These are phyloP conservation scores for Leptura quadrifasciata DNA, from an alignment of 2,888 invertebrate genomes.

Conservation along the genomic window DNA sequence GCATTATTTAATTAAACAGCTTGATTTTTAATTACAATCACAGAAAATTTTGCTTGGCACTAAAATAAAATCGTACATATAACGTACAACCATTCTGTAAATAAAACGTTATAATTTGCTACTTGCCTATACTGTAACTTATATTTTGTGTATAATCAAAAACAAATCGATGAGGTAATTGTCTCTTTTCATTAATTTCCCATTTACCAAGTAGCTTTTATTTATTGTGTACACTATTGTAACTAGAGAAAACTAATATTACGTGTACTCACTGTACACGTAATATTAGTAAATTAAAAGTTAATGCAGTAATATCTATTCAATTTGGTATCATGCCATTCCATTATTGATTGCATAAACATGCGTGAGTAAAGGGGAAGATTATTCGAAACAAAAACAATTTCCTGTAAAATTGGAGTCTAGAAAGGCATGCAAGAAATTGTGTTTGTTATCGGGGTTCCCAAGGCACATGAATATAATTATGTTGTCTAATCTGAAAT, in stretches of 20 bases:
- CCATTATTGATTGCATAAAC: slow-evolving; percentile 45
- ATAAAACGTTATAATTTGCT: no score
- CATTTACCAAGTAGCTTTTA: no score
- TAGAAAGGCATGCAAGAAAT: slow-evolving; percentile 59
- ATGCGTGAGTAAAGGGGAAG: slow-evolving; percentile 57
- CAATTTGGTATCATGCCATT: slow-evolving; percentile 26
- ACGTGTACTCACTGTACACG: no score
- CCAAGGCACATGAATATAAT: slow-evolving; percentile 63
- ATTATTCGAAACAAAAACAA: slow-evolving; percentile 59
- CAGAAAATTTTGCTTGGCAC: no score
- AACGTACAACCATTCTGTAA: no score
- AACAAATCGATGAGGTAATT: no score
- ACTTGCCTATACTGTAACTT: no score
- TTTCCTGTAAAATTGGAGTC: slow-evolving; percentile 60
- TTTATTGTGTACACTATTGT: neutral
- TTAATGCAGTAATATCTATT: slow-evolving; percentile 28
- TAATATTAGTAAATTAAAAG: neutral
- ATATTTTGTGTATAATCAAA: no score
- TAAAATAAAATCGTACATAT: no score
- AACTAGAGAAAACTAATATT: neutral
- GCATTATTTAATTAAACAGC: no score
- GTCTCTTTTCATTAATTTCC: no score
- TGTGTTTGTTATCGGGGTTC: slow-evolving; percentile 60
- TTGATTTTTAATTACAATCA: no score
- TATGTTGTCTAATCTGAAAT: slow-evolving; percentile 61